Evolutionary conservation across 64 coral and sea anemone species (phyloP), one percentile per base, ranked within the genome.

Genomic region (Porites lutea): DNA sequence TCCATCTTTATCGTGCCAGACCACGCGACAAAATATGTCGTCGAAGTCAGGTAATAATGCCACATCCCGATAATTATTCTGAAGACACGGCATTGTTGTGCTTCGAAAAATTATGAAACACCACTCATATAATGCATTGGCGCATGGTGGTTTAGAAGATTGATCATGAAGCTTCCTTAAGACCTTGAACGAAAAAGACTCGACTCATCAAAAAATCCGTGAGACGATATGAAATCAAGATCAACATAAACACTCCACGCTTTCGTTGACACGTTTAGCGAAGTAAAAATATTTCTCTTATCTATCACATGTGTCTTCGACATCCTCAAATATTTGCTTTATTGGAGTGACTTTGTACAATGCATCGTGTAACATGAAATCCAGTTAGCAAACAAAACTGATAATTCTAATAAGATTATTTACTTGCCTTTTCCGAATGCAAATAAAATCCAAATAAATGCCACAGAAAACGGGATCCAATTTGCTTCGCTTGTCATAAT

Each of bases 301-400:
- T 69, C 62, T 12, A 67, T 84, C 18, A 68, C 4, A 13, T 13
- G 7, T 76, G 19, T 76, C 73, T 14, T 68, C 48, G 81, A 65
- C 11, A 47, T 19, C 16, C 52, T 76, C 73, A 76, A 51, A 76
- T 76, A 76, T 76, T 76, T 76, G 73, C 73, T 10, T 45, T 65
- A 2, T 65, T 9, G 13, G 13, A 13, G 18, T 18, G 18, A 65
- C 27, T 20, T 6, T 19, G 4, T 54, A 15, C 50, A 15, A 61
- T 57, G 45, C 78, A 60, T 59, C 2, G 13, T 55, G 3, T 43
- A 80, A 20, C 21, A 8, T 61, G 22, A 80, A 80, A 60, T 45
- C 78, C 7, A 16, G 1, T 83, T n/a, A 11, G 44, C 5, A 74
- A 37, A 46, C 19, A 63, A 55, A 82, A 21, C 6, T 63, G 37